A percentile compares a stretch with the other conserved stretches of the same genome.
Conservation (phyloP, 1,140 invertebrate genomes). For the Drosophila setifemur region DNA sequence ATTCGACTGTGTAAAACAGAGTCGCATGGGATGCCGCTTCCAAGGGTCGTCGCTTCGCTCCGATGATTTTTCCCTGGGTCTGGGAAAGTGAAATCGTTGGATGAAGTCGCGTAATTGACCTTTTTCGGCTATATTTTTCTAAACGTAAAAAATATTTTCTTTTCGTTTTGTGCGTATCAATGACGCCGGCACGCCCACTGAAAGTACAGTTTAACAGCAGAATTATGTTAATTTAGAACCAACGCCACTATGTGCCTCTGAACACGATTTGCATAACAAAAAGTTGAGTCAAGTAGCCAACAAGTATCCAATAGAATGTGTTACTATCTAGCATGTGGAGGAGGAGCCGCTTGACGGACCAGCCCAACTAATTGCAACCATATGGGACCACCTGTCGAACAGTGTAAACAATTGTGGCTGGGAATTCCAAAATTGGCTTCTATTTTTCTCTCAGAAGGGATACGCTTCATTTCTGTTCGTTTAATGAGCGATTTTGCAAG, state of each 20-base stretch:
- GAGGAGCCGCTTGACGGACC: conserved; percentile 11
- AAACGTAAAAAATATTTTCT: conserved; percentile 33
- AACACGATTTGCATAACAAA: conserved; percentile 74
- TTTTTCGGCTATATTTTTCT: conserved; percentile 53
- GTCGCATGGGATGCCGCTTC: conserved; percentile 44
- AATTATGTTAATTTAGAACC: conserved; percentile 46
- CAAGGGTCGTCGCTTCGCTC: conserved; percentile 38
- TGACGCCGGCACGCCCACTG: conserved; percentile 47
- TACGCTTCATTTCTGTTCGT: conserved; percentile 38
- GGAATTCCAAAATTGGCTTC: conserved; percentile 1
- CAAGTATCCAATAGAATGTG: conserved; percentile 23
- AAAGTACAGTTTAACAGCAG: conserved; percentile 45
- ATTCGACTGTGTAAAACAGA: conserved; percentile 69
- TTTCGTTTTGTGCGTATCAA: conserved; percentile 19
- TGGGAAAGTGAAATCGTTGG: conserved; percentile 53
- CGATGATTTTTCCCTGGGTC: conserved; percentile 20
- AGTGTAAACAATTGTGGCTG: conserved; percentile 47
- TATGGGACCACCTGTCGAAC: conserved; percentile 54
- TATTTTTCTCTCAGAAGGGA: conserved; percentile 1
- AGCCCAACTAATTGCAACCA: conserved; percentile 57
- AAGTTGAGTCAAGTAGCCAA: conserved; percentile 15
- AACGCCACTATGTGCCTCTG: conserved; percentile 13
- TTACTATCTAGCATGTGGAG: conserved; percentile 28
- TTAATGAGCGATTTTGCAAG: conserved; percentile 33
- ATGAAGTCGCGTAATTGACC: conserved; percentile 71